phyloP scores from a whole-genome alignment of 2,113 vertebrate species.

The Ictalurus punctatus region DNA sequence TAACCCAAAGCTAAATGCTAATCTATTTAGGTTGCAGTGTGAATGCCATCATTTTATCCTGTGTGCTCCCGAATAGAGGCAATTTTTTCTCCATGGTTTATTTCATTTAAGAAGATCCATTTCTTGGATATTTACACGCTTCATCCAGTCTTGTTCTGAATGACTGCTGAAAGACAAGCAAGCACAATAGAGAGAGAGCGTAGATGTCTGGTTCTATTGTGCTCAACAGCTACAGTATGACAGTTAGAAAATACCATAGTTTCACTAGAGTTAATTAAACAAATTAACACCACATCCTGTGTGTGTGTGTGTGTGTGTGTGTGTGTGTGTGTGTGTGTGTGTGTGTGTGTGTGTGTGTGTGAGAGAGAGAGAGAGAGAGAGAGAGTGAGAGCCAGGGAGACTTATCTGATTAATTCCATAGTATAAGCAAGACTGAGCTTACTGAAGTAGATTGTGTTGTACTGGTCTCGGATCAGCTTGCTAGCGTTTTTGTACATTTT shows the following conservation, averaged over 20 bases:
- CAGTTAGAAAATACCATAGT: background rate
- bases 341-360: background rate
- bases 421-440: background rate
- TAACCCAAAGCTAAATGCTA: constrained; percentile 12
- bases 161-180: constrained; percentile 1
- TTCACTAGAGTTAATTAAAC: background rate
- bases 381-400: no score
- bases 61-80: background rate
- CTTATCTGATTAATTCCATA: background rate
- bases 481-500: background rate
- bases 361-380: background rate
- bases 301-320: background rate
- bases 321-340: background rate
- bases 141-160: background rate
- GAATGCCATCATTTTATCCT: background rate
- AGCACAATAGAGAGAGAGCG: background rate
- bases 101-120: constrained; percentile 19
- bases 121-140: constrained; percentile 24
- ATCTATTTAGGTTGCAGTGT: background rate
- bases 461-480: background rate
- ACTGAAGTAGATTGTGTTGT: background rate
- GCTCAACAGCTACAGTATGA: background rate
- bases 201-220: constrained; percentile 17
- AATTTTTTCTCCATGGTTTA: background rate
- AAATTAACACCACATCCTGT: background rate